A percentile compares a stretch with the other conserved stretches of the same genome.
Conservation (phyloP, 1,140 invertebrate species). For the Leptestheria dahalacensis region DNA sequence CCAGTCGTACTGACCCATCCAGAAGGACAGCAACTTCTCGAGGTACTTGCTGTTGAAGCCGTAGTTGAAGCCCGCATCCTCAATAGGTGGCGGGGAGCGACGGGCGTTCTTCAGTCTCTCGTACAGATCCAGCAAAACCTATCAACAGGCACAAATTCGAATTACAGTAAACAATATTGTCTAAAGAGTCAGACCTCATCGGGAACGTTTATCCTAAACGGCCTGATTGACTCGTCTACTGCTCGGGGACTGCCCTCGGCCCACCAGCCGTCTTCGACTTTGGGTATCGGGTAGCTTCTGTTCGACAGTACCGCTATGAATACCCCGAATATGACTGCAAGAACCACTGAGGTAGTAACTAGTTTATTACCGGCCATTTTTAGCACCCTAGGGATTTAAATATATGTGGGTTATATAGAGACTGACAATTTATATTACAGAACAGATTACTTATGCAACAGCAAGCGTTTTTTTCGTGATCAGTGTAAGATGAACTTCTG, state of each 20-base stretch:
- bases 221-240: constrained; percentile 28
- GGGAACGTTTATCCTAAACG: constrained; percentile 33
- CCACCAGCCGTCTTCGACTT: constrained; percentile 32
- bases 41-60: constrained; percentile 57
- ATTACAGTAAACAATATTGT: neutral
- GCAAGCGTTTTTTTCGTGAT: too few species aligned
- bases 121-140: constrained; percentile 45
- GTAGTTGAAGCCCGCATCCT: constrained; percentile 53
- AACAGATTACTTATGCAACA: too few species aligned
- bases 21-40: constrained; percentile 52
- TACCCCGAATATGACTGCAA: too few species aligned
- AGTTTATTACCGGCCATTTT: too few species aligned
- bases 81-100: constrained; percentile 36
- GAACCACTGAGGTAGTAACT: too few species aligned
- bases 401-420: too few species aligned
- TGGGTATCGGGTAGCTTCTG: constrained; percentile 14
- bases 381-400: too few species aligned
- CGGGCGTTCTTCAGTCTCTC: constrained; percentile 37
- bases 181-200: too few species aligned
- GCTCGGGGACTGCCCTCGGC: constrained; percentile 24
- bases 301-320: too few species aligned
- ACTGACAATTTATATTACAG: too few species aligned
- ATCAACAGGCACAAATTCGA: constrained; percentile 16
- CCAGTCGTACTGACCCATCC: constrained; percentile 60
- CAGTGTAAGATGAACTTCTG: too few species aligned